A percentile compares a stretch with the other conserved stretches of the same genome.
These are phyloP conservation scores for Tinea pellionella DNA, from an alignment of 2,888 invertebrate species.

Conservation along the genomic window DNA sequence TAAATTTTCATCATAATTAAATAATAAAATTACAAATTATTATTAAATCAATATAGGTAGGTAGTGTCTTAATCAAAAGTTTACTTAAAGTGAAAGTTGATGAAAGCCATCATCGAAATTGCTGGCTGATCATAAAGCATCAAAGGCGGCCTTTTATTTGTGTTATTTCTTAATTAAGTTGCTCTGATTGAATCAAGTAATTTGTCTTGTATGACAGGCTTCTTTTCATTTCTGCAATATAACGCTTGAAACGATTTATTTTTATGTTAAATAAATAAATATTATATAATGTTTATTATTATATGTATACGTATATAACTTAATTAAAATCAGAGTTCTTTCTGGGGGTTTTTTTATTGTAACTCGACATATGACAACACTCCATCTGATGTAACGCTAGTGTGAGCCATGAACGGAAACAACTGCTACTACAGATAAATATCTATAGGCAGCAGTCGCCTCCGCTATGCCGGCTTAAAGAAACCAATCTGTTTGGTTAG, in stretches of 20 bases:
- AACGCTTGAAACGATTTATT: not conserved
- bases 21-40: not conserved
- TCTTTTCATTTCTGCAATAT: conserved; percentile 15
- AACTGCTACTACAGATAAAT: no score
- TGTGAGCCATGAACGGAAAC: no score
- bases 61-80: not conserved
- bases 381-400: no score
- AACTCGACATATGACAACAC: no score
- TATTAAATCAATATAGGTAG: not conserved
- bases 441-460: no score
- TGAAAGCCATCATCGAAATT: conserved; percentile 10
- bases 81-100: conserved; percentile 3
- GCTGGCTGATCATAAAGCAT: not conserved
- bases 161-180: conserved; percentile 24
- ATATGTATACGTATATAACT: no score
- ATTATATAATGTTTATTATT: not conserved
- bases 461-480: no score
- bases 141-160: conserved; percentile 16
- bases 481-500: no score
- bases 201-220: conserved; percentile 22
- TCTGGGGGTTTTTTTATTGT: no score
- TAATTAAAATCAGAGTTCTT: no score
- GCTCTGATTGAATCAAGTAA: conserved; percentile 19
- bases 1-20: not conserved
- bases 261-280: no score